Evolutionary conservation across 2,113 vertebrate genomes (phyloP), one percentile per base, ranked within the genome.

Genomic region (Guaruba guarouba): DNA sequence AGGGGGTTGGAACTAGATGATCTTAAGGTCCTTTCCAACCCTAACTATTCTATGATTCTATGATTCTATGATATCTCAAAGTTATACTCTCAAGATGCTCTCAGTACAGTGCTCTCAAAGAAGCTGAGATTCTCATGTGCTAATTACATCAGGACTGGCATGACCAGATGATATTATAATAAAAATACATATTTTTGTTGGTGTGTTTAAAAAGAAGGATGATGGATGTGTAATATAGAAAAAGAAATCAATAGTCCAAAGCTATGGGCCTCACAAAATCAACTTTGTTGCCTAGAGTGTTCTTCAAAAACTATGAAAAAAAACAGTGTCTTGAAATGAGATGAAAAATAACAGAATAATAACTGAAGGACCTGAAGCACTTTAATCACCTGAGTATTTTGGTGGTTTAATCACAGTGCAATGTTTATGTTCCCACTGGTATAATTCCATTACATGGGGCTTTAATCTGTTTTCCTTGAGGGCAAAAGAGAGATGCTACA

Each of bases 371-470:
- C 84, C 67, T 70, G 82, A 92, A 95, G 82, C 66, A 89, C 78
- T 96, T 91, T 90, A 93, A 95, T 90, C 73, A 95, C 84, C 51
- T 82, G 84, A 87, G 74, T 88, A 91, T 94, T 95, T 95, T 61
- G 23, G 82, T 79, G 48, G 81, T 87, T 94, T 95, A 95, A 95
- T 94, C 87, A 87, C 63, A 87, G n/a, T 66, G 62, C 66, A 84
- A 75, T 95, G 92, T 82, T 96, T 84, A 87, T 82, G 62, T 35
- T 95, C 57, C 55, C 59, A 48, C 19, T 0, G 23, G 61, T 86
- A 92, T 75, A 35, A 64, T 82, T 84, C 86, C 81, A 82, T 89
- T 91, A 86, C 28, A 68, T 64, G 17, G 82, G 62, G 39, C 52
- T 95, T 93, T 77, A 96, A 88, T 73, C 35, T 63, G 8, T 86